Evolutionary conservation across 2,888 invertebrate genomes (phyloP).

Genomic region (Autographa pulchrina): DNA sequence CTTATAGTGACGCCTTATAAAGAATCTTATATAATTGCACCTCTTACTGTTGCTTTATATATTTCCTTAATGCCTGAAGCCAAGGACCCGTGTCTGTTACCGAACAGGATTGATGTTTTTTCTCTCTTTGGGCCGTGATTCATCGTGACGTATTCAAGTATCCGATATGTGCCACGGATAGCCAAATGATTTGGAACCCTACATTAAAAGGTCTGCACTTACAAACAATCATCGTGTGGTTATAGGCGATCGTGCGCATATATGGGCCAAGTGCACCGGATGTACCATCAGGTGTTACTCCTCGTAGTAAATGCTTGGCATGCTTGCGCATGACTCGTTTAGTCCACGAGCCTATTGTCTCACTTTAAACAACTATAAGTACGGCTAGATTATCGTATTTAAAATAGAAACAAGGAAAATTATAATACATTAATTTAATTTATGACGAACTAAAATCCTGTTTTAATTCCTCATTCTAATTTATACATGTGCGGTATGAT

Average conservation of each 20-base stretch:
- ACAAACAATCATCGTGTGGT: conserved; percentile 12
- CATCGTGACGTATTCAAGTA: not conserved
- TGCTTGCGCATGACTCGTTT: conserved; percentile 32
- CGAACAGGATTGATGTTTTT: not conserved
- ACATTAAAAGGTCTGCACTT: conserved; percentile 25
- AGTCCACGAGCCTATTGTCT: conserved; percentile 26
- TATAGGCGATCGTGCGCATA: conserved; percentile 39
- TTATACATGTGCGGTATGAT: not conserved
- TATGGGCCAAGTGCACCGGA: conserved; percentile 40
- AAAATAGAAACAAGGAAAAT: not conserved
- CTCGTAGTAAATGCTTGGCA: conserved; percentile 51
- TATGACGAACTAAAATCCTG: conserved; percentile 1
- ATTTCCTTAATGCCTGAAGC: not conserved
- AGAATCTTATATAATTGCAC: too few relatives aligned
- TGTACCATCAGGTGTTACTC: conserved; percentile 55
- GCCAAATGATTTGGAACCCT: conserved; percentile 6
- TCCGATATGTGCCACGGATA: not conserved
- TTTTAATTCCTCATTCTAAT: conserved; percentile 4
- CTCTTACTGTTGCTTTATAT: too few relatives aligned
- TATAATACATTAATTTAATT: not conserved
- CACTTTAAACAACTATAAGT: conserved; percentile 7
- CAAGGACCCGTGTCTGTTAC: not conserved
- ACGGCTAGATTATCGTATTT: not conserved
- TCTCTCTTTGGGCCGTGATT: not conserved
- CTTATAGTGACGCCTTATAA: too few relatives aligned